Evolutionary conservation across 2,797 vertebrate species (phyloP), one percentile per base, ranked within the genome.

Genomic region (Meriones psammophilus): DNA sequence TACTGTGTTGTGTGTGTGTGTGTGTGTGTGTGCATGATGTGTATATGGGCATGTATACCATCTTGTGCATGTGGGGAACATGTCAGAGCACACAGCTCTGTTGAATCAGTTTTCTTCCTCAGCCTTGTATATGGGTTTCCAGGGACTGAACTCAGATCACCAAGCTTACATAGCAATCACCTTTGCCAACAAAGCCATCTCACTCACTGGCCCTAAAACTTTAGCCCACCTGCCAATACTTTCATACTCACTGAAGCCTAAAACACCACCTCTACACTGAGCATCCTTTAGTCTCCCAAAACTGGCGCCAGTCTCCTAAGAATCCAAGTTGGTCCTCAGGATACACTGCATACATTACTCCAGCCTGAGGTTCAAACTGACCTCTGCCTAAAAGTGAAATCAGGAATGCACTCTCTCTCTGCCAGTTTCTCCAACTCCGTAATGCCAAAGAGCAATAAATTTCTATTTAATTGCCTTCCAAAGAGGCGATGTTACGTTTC

Each of bases 371-470:
- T 54, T 66, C 91, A 74, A 85, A 92, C 1, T 17, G 62, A 93
- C 60, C 36, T 89, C 18, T 50, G 50, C 50, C 26, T 87, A 64
- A 92, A 95, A 94, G 92, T 66, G 60, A 90, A 95, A 86, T 95
- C 91, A 90, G 30, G 83, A 93, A 77, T 7, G 20, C 15, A 15
- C 28, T 56, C 88, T 77, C 79, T 76, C 71, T 50, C 85, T 84
- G 88, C 17, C 73, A 73, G 22, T 3, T 42, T 56, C 68, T 71
- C 69, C 73, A 87, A 88, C 50, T 89, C 74, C 92, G 18, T 54
- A 83, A 92, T 62, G 15, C 17, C 89, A 4, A 89, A 89, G 56
- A 94, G 7, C 39, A 64, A 84, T 2, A 46, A 54, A 90, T 17
- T 62, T 33, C 81, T 73, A 73, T 62, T 73, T 89, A 94, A 83